Conservation (phyloP, 2,888 invertebrate species). For the Acleris literana region DNA sequence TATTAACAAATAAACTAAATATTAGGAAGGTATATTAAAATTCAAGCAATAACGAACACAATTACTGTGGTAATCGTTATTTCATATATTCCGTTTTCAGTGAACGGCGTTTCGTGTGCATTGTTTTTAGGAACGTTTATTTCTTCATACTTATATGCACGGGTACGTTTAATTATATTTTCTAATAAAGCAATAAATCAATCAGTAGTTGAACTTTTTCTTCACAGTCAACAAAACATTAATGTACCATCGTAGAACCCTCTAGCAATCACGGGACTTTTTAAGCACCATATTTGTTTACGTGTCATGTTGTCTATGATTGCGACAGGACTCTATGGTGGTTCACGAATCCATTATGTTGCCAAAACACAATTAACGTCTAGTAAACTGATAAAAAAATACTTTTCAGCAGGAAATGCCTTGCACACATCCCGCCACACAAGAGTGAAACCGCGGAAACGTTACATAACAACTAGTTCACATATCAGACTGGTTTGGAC, state of each 20-base stretch:
- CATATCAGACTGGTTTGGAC: constrained; percentile 36
- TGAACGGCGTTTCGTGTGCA: too few species aligned
- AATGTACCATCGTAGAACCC: too few species aligned
- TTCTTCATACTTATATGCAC: too few species aligned
- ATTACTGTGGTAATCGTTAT: constrained; percentile 19
- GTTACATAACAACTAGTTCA: constrained; percentile 34
- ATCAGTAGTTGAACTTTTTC: too few species aligned
- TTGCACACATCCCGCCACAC: constrained; percentile 18
- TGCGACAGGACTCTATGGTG: background rate
- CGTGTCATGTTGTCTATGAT: too few species aligned
- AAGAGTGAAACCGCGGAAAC: constrained; percentile 39
- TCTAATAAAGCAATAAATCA: too few species aligned
- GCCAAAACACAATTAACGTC: background rate
- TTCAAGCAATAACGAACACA: constrained; percentile 17
- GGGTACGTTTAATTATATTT: too few species aligned
- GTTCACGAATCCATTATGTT: background rate
- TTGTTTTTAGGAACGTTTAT: too few species aligned
- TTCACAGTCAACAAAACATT: too few species aligned
- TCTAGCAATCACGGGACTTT: too few species aligned
- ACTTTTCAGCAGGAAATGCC: constrained; percentile 10
- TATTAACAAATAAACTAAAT: constrained; percentile 14
- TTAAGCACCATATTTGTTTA: too few species aligned
- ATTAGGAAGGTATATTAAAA: constrained; percentile 15
- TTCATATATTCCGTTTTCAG: constrained; percentile 11
- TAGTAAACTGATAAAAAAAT: background rate